Conservation (phyloP, 2,113 vertebrate species). For the Centrocercus urophasianus region DNA sequence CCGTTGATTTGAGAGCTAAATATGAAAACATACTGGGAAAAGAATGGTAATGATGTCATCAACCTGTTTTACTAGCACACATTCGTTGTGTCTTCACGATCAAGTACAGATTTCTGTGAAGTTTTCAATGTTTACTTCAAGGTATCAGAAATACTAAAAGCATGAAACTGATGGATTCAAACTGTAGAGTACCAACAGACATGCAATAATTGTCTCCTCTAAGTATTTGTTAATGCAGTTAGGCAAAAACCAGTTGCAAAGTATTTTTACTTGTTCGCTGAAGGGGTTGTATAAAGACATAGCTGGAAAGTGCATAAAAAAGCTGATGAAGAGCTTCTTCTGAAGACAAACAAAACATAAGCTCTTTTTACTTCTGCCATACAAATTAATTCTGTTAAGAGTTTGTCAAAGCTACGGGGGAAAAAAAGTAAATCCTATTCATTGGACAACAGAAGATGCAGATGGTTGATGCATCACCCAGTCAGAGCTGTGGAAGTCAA, state of each 20-base stretch:
- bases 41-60: background rate
- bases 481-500: rapidly evolving
- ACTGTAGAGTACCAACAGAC: background rate
- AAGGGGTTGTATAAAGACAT: background rate
- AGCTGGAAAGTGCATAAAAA: background rate
- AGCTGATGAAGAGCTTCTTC: background rate
- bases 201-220: background rate
- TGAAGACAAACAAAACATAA: background rate
- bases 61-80: background rate
- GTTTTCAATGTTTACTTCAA: background rate
- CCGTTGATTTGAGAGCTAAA: background rate
- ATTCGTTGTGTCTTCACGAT: background rate
- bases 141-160: background rate
- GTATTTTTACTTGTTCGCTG: background rate
- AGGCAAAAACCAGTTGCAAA: background rate
- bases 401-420: background rate
- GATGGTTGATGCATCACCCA: background rate
- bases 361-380: background rate
- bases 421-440: background rate
- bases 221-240: background rate
- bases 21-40: background rate
- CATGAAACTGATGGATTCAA: background rate
- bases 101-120: background rate
- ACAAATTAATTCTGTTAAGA: background rate
- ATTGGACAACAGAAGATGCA: background rate